phyloP scores from a whole-genome alignment of 2,113 vertebrate species.

The Eidolon helvum region DNA sequence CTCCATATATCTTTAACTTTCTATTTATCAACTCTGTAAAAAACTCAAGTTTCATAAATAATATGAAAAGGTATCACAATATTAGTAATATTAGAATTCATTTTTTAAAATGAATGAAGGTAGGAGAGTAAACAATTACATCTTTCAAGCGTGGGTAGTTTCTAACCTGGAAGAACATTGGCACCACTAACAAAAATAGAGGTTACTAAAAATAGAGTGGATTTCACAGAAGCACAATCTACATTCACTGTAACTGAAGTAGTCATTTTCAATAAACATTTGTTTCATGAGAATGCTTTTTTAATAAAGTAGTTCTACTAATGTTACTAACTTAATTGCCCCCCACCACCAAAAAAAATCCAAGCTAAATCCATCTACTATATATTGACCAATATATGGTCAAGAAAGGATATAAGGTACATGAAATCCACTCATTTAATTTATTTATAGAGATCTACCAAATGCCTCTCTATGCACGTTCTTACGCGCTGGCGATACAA shows the following conservation, averaged over 20 bases:
- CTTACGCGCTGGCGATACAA: background rate
- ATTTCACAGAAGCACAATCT: background rate
- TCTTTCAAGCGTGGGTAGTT: background rate
- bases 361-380: background rate
- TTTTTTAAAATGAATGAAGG: background rate
- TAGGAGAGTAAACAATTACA: background rate
- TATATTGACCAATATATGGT: background rate
- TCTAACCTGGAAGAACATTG: background rate
- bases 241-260: background rate
- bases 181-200: background rate
- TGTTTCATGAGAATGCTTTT: background rate
- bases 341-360: background rate
- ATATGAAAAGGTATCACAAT: background rate
- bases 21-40: background rate
- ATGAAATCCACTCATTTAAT: background rate
- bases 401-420: background rate
- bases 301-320: background rate
- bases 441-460: background rate
- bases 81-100: background rate
- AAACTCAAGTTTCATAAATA: background rate
- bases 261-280: slow-evolving; percentile 24
- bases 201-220: background rate
- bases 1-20: background rate
- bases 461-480: background rate
- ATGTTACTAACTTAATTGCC: background rate